phyloP scores from a whole-genome alignment of 2,797 vertebrate species.

The Gymnocypris eckloni region DNA sequence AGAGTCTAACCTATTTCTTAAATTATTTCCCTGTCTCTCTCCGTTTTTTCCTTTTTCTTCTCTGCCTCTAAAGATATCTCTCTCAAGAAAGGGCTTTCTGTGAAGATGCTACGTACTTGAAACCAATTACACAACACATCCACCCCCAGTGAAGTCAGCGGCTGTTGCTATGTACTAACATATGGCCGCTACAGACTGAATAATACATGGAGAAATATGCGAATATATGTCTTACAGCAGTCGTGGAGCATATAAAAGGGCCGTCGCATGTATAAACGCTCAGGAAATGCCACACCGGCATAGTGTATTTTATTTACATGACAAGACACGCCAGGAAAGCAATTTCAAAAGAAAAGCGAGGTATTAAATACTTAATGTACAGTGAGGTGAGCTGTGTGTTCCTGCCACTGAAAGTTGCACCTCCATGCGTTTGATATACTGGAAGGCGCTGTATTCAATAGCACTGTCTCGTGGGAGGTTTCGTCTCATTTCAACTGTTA shows the following conservation, averaged over 20 bases:
- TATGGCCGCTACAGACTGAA: constrained; percentile 80
- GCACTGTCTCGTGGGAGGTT: constrained; percentile 67
- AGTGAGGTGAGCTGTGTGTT: constrained; percentile 74
- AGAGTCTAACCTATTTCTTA: constrained; percentile 57
- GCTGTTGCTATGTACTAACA: constrained; percentile 70
- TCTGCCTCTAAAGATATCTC: constrained; percentile 67
- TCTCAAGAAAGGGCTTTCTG: constrained; percentile 72
- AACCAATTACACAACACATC: constrained; percentile 83
- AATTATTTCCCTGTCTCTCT: constrained; percentile 2
- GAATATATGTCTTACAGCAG: constrained; percentile 59
- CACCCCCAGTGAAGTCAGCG: constrained; percentile 70
- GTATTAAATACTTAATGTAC: constrained; percentile 84
- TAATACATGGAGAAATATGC: constrained; percentile 79
- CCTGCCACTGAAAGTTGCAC: constrained; percentile 54
- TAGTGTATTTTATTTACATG: constrained; percentile 83
- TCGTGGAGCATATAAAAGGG: constrained; percentile 67
- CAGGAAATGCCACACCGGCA: constrained; percentile 78
- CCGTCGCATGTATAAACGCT: constrained; percentile 78
- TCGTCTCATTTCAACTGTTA: constrained; percentile 63
- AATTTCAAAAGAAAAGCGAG: constrained; percentile 78
- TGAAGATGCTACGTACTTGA: constrained; percentile 80
- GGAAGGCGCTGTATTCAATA: constrained; percentile 70
- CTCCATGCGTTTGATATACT: constrained; percentile 74
- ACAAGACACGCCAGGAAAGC: constrained; percentile 75
- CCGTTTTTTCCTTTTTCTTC: constrained; percentile 45